These are phyloP conservation scores for Lycocorax pyrrhopterus DNA, from an alignment of 2,113 vertebrate species.

Conservation along the genomic window DNA sequence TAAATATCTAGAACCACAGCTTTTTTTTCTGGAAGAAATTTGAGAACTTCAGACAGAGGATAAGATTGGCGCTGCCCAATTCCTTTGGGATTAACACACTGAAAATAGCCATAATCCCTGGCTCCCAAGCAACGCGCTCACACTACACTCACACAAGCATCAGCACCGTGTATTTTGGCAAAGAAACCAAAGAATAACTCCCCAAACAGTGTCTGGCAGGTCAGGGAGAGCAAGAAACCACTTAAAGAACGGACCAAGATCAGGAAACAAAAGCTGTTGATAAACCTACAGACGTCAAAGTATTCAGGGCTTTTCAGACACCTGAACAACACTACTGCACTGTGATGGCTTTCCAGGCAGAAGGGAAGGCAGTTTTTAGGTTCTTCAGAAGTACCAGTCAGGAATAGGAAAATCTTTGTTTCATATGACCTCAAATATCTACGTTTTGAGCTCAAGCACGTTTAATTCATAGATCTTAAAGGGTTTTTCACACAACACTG, in stretches of 20 bases:
- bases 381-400: neutral
- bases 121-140: neutral
- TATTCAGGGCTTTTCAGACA: neutral
- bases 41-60: neutral
- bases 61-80: neutral
- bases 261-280: neutral
- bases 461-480: neutral
- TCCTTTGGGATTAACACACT: neutral
- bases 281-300: neutral
- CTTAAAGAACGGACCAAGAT: neutral
- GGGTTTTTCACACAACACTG: neutral
- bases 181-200: neutral
- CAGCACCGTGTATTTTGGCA: neutral
- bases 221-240: neutral
- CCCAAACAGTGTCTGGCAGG: neutral
- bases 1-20: neutral
- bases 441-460: neutral
- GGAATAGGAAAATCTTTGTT: neutral
- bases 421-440: neutral
- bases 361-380: neutral
- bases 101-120: constrained; percentile 39
- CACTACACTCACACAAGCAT: neutral
- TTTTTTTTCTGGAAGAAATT: neutral
- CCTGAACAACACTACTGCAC: neutral
- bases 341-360: neutral